phyloP scores from a whole-genome alignment of 2,113 vertebrate genomes.

The Ceuthmochares aereus region DNA sequence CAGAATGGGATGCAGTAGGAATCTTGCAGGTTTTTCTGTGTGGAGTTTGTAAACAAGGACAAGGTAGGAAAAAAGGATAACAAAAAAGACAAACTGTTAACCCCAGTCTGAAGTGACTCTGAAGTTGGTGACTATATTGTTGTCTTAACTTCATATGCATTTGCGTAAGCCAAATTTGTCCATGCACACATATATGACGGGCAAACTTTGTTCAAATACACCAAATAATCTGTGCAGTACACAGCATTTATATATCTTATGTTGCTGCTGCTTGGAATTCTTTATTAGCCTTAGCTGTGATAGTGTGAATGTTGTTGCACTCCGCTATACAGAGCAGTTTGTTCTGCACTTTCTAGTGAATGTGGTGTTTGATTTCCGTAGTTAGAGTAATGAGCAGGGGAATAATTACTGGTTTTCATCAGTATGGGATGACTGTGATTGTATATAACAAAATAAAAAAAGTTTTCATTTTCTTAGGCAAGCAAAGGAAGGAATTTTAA shows the following conservation, averaged over 20 bases:
- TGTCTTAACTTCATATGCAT: not conserved
- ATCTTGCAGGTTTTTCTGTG: not conserved
- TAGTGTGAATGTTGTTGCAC: not conserved
- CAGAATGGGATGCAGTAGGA: not conserved
- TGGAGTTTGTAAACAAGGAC: not conserved
- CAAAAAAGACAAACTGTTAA: not conserved
- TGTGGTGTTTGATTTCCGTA: not conserved
- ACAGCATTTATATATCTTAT: not conserved
- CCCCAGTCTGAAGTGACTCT: not conserved
- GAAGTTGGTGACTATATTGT: not conserved
- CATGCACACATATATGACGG: not conserved
- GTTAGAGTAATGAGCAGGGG: not conserved
- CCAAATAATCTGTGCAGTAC: not conserved
- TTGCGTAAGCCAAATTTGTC: not conserved
- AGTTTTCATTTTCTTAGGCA: no score
- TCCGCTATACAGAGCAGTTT: not conserved
- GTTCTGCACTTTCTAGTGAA: not conserved
- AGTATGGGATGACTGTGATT: not conserved
- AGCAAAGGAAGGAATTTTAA: not conserved
- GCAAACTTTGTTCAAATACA: not conserved
- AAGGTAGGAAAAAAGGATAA: not conserved
- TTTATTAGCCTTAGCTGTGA: not conserved
- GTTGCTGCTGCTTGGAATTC: not conserved
- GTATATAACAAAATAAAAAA: no score
- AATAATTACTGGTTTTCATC: not conserved